These are phyloP conservation scores for Zaprionus gabonicus DNA, from an alignment of 1,140 invertebrate species.

Conservation along the genomic window DNA sequence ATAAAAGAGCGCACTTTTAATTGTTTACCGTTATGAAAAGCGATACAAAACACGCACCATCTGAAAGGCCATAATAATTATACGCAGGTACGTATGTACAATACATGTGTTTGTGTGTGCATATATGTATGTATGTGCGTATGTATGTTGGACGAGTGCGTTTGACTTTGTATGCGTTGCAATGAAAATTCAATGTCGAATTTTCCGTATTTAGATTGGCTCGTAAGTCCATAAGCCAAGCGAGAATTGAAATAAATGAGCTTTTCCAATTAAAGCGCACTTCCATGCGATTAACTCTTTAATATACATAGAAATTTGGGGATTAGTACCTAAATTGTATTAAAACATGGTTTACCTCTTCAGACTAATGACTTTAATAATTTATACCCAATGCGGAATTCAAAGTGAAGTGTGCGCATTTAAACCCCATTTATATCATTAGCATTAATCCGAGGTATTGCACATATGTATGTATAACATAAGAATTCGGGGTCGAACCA, in stretches of 20 bases:
- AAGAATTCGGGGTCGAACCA: too few relatives aligned
- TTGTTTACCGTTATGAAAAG: neutral
- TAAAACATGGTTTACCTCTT: neutral
- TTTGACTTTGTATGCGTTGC: neutral
- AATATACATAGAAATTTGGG: neutral
- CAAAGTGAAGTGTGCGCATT: too few relatives aligned
- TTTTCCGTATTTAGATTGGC: neutral
- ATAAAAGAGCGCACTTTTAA: conserved; percentile 2
- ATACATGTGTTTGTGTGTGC: too few relatives aligned
- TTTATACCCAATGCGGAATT: neutral
- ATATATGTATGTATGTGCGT: too few relatives aligned
- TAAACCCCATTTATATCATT: too few relatives aligned
- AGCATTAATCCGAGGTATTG: too few relatives aligned
- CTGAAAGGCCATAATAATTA: neutral
- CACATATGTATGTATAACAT: too few relatives aligned
- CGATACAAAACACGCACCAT: neutral
- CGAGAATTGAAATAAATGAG: neutral
- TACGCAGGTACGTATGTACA: too few relatives aligned
- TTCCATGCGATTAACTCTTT: neutral
- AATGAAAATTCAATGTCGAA: neutral
- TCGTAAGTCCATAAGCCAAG: neutral
- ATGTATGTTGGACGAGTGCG: neutral
- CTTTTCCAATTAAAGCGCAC: neutral
- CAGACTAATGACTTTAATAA: neutral
- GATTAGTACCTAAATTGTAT: neutral